Conservation (phyloP, 64 coral and sea anemone species). For the Montipora efflorescens region DNA sequence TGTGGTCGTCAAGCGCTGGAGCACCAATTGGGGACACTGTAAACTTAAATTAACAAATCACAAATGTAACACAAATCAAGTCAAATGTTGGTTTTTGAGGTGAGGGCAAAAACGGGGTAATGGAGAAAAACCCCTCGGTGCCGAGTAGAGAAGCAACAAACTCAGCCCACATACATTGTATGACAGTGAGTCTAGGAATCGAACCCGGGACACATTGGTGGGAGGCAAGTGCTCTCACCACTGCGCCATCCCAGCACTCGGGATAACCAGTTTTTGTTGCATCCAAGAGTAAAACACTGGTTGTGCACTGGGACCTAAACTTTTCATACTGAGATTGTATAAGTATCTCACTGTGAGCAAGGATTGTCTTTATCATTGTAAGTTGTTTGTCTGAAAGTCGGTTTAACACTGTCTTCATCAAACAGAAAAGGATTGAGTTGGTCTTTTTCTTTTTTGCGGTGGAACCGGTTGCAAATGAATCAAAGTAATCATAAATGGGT, state of each 20-base stretch:
- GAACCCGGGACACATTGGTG: no score
- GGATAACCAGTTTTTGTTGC: not conserved
- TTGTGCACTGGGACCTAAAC: not conserved
- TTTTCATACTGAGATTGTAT: slow-evolving; percentile 7
- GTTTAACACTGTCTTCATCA: not conserved
- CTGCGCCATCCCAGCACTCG: no score
- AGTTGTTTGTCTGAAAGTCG: slow-evolving; percentile 34
- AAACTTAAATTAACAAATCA: no score
- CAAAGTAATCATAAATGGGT: not conserved
- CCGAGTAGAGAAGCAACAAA: no score
- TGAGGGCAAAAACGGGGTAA: not conserved
- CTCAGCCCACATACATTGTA: no score
- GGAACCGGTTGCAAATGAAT: slow-evolving; percentile 18
- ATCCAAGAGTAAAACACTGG: not conserved
- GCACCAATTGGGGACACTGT: no score
- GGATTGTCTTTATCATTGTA: not conserved
- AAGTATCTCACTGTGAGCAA: not conserved
- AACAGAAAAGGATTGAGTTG: not conserved
- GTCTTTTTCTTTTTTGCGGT: not conserved
- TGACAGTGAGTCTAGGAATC: no score
- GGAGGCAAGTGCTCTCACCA: no score
- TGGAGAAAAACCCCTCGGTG: not conserved
- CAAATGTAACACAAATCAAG: not conserved
- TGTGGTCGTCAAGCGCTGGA: no score
- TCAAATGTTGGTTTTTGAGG: no score